Percentiles rank a stretch among this genome's conserved stretches.
These are phyloP conservation scores for Aptenodytes forsteri DNA, from an alignment of 2,113 vertebrate species.

Conservation along the genomic window DNA sequence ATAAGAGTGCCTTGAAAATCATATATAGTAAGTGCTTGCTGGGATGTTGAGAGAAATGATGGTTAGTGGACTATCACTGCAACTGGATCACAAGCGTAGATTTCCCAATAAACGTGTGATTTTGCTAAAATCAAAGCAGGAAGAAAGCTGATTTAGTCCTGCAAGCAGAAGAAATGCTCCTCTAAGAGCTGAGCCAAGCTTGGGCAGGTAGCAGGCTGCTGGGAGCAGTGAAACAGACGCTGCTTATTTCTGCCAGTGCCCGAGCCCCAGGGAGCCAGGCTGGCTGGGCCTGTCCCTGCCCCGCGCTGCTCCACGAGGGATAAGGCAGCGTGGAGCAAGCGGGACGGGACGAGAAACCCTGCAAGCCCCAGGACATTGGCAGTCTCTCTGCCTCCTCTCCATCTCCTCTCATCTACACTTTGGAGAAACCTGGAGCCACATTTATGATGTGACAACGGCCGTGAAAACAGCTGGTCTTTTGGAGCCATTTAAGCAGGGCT, in stretches of 20 bases:
- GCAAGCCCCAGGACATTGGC: fast-evolving
- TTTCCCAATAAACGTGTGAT: neutral
- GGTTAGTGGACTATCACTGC: neutral
- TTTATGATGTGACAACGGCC: neutral
- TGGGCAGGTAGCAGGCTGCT: neutral
- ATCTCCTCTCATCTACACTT: fast-evolving
- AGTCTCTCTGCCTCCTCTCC: neutral
- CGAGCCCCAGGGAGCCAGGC: neutral
- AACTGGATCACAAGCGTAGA: neutral
- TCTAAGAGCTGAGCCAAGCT: neutral
- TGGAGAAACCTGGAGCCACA: neutral
- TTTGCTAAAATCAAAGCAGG: neutral
- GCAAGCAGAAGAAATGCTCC: neutral
- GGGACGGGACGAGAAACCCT: fast-evolving
- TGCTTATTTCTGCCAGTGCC: neutral
- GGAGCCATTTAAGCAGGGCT: neutral
- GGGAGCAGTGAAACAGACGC: neutral
- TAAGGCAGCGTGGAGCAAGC: neutral
- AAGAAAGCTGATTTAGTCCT: neutral
- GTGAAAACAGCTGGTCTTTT: neutral
- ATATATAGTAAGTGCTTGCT: neutral
- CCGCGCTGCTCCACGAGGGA: fast-evolving
- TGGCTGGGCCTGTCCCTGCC: neutral
- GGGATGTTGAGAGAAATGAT: neutral
- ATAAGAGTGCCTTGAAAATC: neutral